Evolutionary conservation across 1,140 invertebrate species (phyloP).

Genomic region (Alviniconcha marisindica): DNA sequence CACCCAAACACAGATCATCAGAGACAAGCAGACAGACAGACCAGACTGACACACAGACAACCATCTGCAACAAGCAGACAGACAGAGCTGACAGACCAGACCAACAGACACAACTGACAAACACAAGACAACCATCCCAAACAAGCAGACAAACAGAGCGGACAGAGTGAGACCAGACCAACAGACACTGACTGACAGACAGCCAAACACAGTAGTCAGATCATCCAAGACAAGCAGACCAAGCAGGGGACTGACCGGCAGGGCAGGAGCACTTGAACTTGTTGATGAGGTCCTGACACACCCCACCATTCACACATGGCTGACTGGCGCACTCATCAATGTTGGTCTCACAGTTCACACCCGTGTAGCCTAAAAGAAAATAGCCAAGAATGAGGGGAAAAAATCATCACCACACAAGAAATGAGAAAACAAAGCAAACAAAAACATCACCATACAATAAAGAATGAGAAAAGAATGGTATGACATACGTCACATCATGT

Average conservation of each 20-base stretch:
- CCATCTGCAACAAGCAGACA: background rate
- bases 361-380: background rate
- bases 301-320: constrained; percentile 83
- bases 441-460: too few species aligned
- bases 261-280: constrained; percentile 89
- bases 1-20: background rate
- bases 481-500: too few species aligned
- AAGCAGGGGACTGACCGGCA: background rate
- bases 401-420: too few species aligned
- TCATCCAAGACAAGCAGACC: too few species aligned
- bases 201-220: background rate
- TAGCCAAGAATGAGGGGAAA: too few species aligned
- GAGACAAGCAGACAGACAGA: background rate
- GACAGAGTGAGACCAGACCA: too few species aligned
- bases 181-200: background rate
- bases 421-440: too few species aligned
- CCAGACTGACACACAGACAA: background rate
- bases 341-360: constrained; percentile 6
- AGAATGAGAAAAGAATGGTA: too few species aligned
- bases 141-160: background rate
- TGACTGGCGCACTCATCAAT: constrained; percentile 9
- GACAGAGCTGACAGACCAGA: background rate
- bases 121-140: background rate
- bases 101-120: background rate
- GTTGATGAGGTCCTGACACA: constrained; percentile 80